Percentiles rank a stretch among this genome's conserved stretches.
Evolutionary conservation across 2,113 vertebrate species (phyloP).

Genomic region (Anhinga anhinga): DNA sequence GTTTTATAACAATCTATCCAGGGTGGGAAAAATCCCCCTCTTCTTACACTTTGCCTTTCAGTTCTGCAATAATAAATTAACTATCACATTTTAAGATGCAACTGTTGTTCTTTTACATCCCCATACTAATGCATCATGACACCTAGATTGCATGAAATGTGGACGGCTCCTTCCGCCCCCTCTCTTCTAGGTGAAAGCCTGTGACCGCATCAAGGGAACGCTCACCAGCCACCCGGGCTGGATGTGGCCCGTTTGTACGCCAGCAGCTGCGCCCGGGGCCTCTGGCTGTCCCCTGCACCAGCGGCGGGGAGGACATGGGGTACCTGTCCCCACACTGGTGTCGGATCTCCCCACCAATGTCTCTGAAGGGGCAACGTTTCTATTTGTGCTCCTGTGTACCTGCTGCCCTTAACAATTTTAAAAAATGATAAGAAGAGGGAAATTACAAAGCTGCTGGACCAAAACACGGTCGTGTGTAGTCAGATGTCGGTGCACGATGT

Average conservation of each 20-base stretch:
- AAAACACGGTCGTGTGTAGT: accelerated
- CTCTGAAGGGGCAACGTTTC: neutral
- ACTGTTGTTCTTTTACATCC: constrained; percentile 5
- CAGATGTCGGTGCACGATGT: accelerated
- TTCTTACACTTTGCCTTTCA: neutral
- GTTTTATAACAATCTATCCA: neutral
- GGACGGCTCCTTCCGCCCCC: neutral
- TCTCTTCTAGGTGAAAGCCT: neutral
- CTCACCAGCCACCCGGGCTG: neutral
- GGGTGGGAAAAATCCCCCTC: neutral
- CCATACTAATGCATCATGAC: constrained; percentile 4
- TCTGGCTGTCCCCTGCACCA: accelerated
- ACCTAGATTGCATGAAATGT: neutral
- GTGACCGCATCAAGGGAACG: neutral
- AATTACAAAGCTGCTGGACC: neutral
- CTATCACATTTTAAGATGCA: constrained; percentile 41
- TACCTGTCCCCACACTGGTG: accelerated
- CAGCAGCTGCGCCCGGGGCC: accelerated
- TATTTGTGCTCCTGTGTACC: neutral
- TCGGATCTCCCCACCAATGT: accelerated
- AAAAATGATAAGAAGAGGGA: neutral
- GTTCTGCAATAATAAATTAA: constrained; percentile 52
- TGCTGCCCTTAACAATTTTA: neutral
- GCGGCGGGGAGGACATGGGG: accelerated
- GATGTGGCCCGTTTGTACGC: accelerated